Percentiles rank a stretch among this genome's conserved stretches.
These are phyloP conservation scores for Cherax quadricarinatus DNA, from an alignment of 1,140 invertebrate species.

Conservation along the genomic window DNA sequence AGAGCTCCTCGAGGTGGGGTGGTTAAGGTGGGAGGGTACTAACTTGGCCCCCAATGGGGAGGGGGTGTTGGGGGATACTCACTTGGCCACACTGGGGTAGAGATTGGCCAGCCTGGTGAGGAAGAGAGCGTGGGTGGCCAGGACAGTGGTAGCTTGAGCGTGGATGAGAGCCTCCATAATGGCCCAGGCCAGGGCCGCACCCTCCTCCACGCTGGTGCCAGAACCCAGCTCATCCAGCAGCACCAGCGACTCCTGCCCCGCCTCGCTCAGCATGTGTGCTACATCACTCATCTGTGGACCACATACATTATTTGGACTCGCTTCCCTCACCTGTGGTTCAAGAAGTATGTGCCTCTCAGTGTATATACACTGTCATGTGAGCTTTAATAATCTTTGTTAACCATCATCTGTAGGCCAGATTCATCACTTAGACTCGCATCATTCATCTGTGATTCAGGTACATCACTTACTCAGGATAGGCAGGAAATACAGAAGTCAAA, in stretches of 20 bases:
- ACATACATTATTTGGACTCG: too few species aligned
- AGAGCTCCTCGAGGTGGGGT: too few species aligned
- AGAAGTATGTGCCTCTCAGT: neutral
- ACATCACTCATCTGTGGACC: conserved; percentile 58
- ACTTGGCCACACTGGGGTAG: conserved; percentile 89
- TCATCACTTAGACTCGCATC: too few species aligned
- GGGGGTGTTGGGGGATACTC: conserved; percentile 75
- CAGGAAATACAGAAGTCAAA: too few species aligned
- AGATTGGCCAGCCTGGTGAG: conserved; percentile 85
- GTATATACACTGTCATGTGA: too few species aligned
- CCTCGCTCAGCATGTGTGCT: conserved; percentile 74
- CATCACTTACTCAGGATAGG: too few species aligned
- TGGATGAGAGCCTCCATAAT: conserved; percentile 86
- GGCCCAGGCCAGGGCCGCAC: conserved; percentile 87
- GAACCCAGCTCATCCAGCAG: conserved; percentile 93
- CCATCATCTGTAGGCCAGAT: too few species aligned
- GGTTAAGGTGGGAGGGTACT: neutral
- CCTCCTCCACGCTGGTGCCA: conserved; percentile 89
- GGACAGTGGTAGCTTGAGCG: conserved; percentile 85
- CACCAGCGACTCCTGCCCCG: conserved; percentile 84
- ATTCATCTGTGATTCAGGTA: too few species aligned
- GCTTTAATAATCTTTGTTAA: too few species aligned
- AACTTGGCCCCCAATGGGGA: neutral
- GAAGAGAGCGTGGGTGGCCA: conserved; percentile 89
- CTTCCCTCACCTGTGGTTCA: neutral